phyloP scores from a whole-genome alignment of 2,113 vertebrate species.

The Platichthys stellatus region DNA sequence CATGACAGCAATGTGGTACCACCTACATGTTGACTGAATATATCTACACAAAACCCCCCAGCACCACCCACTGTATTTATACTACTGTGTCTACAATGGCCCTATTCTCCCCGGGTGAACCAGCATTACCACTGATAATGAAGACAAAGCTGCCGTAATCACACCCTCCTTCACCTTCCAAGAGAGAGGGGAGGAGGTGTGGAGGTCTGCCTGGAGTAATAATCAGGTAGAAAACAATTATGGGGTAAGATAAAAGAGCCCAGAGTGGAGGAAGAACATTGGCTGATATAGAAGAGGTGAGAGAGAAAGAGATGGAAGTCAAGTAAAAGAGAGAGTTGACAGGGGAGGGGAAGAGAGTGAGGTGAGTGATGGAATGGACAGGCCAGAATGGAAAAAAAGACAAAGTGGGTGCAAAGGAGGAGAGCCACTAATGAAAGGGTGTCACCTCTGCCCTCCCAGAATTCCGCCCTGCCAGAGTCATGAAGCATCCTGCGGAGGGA shows the following conservation, averaged over 20 bases:
- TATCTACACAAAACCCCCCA: no score
- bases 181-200: not conserved
- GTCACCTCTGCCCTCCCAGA: conserved; percentile 27
- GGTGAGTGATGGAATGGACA: conserved; percentile 1
- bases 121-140: not conserved
- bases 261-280: not conserved
- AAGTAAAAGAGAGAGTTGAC: conserved; percentile 1
- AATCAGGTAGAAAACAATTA: not conserved
- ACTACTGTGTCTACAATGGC: not conserved
- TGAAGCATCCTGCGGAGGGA: not conserved
- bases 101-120: not conserved
- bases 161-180: not conserved
- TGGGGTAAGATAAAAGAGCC: not conserved
- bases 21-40: no score
- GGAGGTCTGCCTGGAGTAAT: conserved; percentile 7
- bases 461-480: conserved; percentile 7
- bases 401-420: conserved; percentile 8
- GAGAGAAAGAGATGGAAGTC: not conserved
- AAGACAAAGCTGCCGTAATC: conserved; percentile 1
- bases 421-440: conserved; percentile 47
- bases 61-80: not conserved
- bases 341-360: not conserved
- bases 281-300: not conserved
- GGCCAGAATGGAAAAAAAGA: not conserved
- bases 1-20: not conserved